A percentile compares a stretch with the other conserved stretches of the same genome.
phyloP scores from a whole-genome alignment of 2,113 vertebrate genomes.

The Lepisosteus oculatus region DNA sequence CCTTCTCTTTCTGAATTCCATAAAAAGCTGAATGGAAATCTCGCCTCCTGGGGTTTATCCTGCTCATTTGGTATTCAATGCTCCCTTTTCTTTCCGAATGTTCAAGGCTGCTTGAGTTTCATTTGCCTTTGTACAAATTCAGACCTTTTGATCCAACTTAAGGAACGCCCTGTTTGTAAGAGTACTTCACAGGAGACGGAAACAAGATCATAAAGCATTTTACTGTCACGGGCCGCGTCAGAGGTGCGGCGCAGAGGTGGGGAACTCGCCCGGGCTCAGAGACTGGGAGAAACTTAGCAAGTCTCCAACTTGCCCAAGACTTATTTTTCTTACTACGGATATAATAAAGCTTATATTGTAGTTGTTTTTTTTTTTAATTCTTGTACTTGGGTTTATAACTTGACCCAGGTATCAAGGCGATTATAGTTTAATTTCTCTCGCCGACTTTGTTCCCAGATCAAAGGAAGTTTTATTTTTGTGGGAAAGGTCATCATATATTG shows the following conservation, averaged over 20 bases:
- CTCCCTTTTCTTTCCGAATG: slow-evolving; percentile 69
- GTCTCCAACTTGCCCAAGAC: too few relatives aligned
- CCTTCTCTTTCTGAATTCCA: slow-evolving; percentile 28
- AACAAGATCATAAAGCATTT: slow-evolving; percentile 64
- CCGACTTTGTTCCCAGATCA: too few relatives aligned
- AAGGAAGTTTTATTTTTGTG: too few relatives aligned
- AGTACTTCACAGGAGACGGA: slow-evolving; percentile 83
- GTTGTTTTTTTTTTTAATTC: too few relatives aligned
- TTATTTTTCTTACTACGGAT: too few relatives aligned
- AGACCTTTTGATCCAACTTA: slow-evolving; percentile 85
- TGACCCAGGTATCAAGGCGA: too few relatives aligned
- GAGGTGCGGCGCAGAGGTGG: not conserved
- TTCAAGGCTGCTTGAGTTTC: slow-evolving; percentile 86
- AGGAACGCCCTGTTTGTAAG: slow-evolving; percentile 84
- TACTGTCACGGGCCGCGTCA: slow-evolving; percentile 36
- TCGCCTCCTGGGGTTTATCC: slow-evolving; percentile 69
- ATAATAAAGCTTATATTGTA: too few relatives aligned
- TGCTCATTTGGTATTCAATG: slow-evolving; percentile 79
- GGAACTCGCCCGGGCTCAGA: not conserved
- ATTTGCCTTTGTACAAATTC: slow-evolving; percentile 83
- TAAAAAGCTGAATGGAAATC: slow-evolving; percentile 69
- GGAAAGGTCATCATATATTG: too few relatives aligned
- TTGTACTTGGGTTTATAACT: too few relatives aligned
- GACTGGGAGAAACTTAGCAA: too few relatives aligned
- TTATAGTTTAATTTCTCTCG: too few relatives aligned